Conservation (phyloP, 2,888 invertebrate genomes). For the Adela reaumurella region DNA sequence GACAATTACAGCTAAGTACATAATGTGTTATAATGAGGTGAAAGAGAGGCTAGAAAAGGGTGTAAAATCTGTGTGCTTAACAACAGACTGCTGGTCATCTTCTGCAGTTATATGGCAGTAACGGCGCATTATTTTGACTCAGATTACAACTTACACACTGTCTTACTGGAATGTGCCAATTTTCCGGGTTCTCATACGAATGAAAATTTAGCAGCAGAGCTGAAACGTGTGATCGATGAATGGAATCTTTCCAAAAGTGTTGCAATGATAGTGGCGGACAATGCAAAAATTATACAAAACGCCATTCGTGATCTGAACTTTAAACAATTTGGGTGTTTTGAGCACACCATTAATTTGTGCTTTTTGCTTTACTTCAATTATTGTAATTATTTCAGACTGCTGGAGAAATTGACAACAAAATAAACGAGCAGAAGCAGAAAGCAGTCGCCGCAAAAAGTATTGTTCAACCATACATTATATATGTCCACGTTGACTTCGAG, state of each 20-base stretch:
- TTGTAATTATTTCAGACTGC: too few relatives aligned
- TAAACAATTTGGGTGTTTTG: constrained; percentile 4
- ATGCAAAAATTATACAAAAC: not conserved
- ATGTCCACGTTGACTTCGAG: not conserved
- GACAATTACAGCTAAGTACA: not conserved
- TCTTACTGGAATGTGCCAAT: not conserved
- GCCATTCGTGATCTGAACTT: not conserved
- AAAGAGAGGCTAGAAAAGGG: not conserved
- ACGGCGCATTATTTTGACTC: not conserved
- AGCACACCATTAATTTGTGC: constrained; percentile 6
- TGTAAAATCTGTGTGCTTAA: not conserved
- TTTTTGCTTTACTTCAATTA: too few relatives aligned
- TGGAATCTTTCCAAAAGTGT: not conserved
- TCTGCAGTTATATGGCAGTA: not conserved
- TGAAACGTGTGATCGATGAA: not conserved
- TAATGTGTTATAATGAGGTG: not conserved
- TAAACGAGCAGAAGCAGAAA: too few relatives aligned
- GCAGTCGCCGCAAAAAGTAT: too few relatives aligned
- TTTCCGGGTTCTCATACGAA: not conserved
- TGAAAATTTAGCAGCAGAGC: not conserved
- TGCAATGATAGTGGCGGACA: not conserved
- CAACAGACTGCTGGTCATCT: not conserved
- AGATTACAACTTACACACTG: not conserved
- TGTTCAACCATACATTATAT: constrained; percentile 2
- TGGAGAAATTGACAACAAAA: too few relatives aligned